Evolutionary conservation across 2,113 vertebrate genomes (phyloP).

Genomic region (Alexandromys fortis): DNA sequence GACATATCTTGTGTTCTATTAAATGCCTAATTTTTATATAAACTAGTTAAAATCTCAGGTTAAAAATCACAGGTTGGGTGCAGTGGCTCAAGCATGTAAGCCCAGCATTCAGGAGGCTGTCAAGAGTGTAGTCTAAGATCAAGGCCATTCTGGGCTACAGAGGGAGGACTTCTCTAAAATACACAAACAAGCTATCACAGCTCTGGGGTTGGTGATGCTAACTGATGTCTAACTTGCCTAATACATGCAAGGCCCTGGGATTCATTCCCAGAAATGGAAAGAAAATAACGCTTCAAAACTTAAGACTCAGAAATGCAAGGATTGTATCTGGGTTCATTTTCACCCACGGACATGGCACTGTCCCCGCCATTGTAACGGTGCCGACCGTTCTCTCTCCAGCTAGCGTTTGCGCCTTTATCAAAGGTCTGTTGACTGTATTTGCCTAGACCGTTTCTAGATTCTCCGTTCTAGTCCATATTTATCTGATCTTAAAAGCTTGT

Average conservation of each 20-base stretch:
- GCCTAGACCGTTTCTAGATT: neutral
- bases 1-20: neutral
- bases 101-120: neutral
- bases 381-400: neutral
- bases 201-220: neutral
- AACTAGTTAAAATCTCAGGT: slow-evolving; percentile 26
- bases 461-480: neutral
- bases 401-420: neutral
- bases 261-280: neutral
- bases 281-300: neutral
- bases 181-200: neutral
- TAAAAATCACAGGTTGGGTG: neutral
- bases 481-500: neutral
- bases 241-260: neutral
- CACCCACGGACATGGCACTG: neutral
- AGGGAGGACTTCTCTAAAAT: neutral
- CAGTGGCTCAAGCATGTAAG: neutral
- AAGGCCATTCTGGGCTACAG: neutral
- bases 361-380: neutral
- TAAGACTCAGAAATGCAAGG: neutral
- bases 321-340: neutral
- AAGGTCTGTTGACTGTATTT: neutral
- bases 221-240: neutral
- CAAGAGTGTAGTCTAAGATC: neutral
- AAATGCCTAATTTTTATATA: neutral